Evolutionary conservation across 2,888 invertebrate species (phyloP).

Genomic region (Ichneumoninae sp.): DNA sequence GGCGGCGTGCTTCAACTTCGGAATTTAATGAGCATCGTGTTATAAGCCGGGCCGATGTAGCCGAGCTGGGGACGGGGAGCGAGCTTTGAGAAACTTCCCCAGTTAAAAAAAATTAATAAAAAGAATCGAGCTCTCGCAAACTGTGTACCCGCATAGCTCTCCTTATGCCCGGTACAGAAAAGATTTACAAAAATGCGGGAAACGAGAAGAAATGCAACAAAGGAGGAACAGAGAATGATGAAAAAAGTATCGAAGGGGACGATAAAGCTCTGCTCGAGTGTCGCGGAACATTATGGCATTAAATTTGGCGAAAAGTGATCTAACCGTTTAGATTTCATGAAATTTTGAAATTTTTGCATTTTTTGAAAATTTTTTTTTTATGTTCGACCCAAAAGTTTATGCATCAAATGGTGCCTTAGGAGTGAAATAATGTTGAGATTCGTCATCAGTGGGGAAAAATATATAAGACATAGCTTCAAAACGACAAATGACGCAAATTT

Average conservation of each 20-base stretch:
- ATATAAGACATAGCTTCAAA: too few relatives aligned
- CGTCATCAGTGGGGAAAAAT: too few relatives aligned
- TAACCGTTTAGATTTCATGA: too few relatives aligned
- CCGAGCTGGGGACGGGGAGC: background rate
- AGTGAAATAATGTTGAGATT: too few relatives aligned
- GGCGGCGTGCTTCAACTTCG: slow-evolving; percentile 41
- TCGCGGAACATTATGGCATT: background rate
- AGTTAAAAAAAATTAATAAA: background rate
- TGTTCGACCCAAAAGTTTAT: too few relatives aligned
- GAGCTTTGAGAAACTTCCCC: slow-evolving; percentile 27
- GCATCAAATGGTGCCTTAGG: too few relatives aligned
- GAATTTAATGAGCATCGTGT: slow-evolving; percentile 59
- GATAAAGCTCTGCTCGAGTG: background rate
- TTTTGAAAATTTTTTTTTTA: too few relatives aligned
- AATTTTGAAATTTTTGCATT: too few relatives aligned
- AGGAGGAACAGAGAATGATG: background rate
- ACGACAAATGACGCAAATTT: too few relatives aligned
- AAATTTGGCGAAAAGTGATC: too few relatives aligned
- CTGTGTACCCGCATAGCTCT: background rate
- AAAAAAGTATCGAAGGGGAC: background rate
- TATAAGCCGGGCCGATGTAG: slow-evolving; percentile 43
- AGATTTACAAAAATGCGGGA: background rate
- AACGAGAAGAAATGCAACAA: background rate
- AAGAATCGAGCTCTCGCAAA: slow-evolving; percentile 8
- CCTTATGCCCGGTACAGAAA: background rate